Percentiles rank a stretch among this genome's conserved stretches.
These are phyloP conservation scores for Netelia inedita DNA, from an alignment of 2,888 invertebrate species.

Conservation along the genomic window DNA sequence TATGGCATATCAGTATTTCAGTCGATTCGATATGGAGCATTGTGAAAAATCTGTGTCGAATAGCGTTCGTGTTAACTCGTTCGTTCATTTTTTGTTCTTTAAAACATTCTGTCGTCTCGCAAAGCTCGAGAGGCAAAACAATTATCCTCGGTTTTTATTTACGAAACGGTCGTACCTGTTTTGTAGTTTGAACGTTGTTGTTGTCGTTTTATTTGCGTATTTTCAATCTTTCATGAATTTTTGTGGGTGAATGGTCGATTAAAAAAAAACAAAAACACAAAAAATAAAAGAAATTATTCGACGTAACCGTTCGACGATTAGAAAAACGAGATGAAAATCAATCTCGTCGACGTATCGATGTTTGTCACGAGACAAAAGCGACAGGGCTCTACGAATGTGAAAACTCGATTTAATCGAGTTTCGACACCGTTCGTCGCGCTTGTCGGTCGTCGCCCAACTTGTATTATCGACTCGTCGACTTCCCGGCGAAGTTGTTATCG, in stretches of 20 bases:
- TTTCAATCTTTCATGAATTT: background rate
- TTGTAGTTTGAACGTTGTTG: conserved; percentile 46
- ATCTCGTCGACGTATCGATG: conserved; percentile 17
- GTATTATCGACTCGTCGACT: conserved; percentile 56
- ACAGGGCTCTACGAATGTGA: background rate
- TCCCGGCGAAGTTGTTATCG: conserved; percentile 52
- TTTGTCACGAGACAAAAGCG: background rate
- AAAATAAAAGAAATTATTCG: background rate
- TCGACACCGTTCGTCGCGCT: conserved; percentile 7
- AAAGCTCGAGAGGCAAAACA: background rate
- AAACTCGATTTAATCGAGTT: conserved; percentile 58
- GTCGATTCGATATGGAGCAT: conserved; percentile 22
- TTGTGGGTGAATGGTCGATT: background rate
- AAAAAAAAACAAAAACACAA: background rate
- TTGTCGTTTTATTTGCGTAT: background rate
- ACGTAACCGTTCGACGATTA: background rate
- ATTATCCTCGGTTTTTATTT: conserved; percentile 42
- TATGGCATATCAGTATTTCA: conserved; percentile 56
- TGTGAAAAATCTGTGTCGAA: conserved; percentile 27
- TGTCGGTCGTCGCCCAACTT: conserved; percentile 51
- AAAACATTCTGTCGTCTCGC: conserved; percentile 33
- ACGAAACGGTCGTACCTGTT: conserved; percentile 65
- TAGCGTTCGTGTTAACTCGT: conserved; percentile 12
- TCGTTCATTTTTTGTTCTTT: conserved; percentile 32
- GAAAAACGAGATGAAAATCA: conserved; percentile 5